These are phyloP conservation scores for Ctenopoma kingsleyae DNA, from an alignment of 2,797 vertebrate species.

Conservation along the genomic window DNA sequence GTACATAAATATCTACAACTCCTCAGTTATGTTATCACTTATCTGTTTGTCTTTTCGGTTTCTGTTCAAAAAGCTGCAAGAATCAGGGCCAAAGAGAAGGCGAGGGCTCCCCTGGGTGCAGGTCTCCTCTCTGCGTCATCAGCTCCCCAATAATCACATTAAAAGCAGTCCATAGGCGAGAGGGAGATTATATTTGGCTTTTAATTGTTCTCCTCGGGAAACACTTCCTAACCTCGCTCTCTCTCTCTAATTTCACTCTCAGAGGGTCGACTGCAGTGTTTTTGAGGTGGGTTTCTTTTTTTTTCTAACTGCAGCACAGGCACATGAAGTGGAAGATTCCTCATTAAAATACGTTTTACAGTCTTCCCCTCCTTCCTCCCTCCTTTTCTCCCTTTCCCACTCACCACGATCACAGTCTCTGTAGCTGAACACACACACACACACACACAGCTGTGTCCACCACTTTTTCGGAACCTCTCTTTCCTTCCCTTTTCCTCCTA, in stretches of 20 bases:
- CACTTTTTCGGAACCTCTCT: not conserved
- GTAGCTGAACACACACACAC: conserved; percentile 4
- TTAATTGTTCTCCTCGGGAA: conserved; percentile 67
- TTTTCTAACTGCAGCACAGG: conserved; percentile 44
- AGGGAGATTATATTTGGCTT: conserved; percentile 51
- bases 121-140: conserved; percentile 45
- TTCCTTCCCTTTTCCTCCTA: not conserved
- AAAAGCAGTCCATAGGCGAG: conserved; percentile 39
- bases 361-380: conserved; percentile 7
- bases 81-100: conserved; percentile 9
- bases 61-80: not conserved
- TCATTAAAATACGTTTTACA: conserved; percentile 72
- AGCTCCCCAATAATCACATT: conserved; percentile 42
- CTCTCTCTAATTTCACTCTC: conserved; percentile 23
- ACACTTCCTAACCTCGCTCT: conserved; percentile 12
- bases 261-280: conserved; percentile 32
- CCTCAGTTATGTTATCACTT: not conserved
- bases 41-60: not conserved
- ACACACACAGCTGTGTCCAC: not conserved
- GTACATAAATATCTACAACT: not conserved
- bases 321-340: conserved; percentile 56
- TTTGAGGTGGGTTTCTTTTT: conserved; percentile 19
- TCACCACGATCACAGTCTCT: conserved; percentile 18
- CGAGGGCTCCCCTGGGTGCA: conserved; percentile 36
- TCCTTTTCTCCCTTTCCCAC: conserved; percentile 15